Conservation (phyloP, 2,888 invertebrate species). For the Campopleginae sp. region DNA sequence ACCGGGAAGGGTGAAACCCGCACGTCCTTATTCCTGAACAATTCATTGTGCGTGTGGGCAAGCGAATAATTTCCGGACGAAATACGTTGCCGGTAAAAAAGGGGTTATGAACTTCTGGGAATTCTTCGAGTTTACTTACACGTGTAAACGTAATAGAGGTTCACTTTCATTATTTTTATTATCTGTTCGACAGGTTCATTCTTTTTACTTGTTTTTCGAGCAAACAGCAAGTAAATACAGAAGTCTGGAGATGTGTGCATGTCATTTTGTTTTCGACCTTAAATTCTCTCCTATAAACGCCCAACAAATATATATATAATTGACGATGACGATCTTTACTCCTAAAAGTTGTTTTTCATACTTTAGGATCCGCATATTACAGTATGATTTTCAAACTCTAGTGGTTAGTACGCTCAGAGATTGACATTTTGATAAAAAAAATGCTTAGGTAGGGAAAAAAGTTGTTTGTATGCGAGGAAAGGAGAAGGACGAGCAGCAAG, state of each 20-base stretch:
- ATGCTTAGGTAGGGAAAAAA: conserved; percentile 14
- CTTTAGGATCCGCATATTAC: background rate
- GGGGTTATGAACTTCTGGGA: conserved; percentile 44
- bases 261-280: background rate
- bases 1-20: background rate
- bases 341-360: background rate
- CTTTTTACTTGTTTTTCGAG: conserved; percentile 10
- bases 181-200: conserved; percentile 26
- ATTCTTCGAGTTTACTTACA: conserved; percentile 21
- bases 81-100: conserved; percentile 14
- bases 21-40: conserved; percentile 26
- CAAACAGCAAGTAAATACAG: background rate
- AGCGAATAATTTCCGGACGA: conserved; percentile 38
- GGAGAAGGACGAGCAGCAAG: conserved; percentile 14
- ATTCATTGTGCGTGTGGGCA: conserved; percentile 19
- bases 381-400: conserved; percentile 1
- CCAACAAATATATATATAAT: background rate
- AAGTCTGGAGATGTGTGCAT: background rate
- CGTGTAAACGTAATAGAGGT: conserved; percentile 24
- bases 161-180: conserved; percentile 19
- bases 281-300: background rate
- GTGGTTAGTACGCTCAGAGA: conserved; percentile 27
- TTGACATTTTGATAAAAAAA: conserved; percentile 50
- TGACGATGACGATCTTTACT: background rate
- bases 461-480: conserved; percentile 39